Conservation (phyloP, 92 coral and sea anemone species). For the Blastomussa wellsi region DNA sequence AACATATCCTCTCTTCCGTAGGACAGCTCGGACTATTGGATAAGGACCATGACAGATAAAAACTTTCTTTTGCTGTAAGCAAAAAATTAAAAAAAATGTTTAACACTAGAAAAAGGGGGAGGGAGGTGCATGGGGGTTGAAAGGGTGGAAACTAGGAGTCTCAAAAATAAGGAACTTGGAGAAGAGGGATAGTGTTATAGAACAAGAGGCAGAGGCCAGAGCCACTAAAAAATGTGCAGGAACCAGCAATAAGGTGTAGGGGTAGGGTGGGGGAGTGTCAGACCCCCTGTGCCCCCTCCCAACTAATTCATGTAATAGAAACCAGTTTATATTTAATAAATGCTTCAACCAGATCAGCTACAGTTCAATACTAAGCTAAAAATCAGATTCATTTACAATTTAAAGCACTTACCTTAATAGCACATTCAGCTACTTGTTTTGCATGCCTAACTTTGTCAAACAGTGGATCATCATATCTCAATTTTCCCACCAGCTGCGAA, state of each 20-base stretch:
- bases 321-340: neutral
- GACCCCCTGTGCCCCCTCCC: neutral
- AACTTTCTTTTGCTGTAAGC: conserved; percentile 75
- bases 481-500: conserved; percentile 46
- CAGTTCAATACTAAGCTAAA: neutral
- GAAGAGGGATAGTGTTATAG: no score
- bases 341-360: no score
- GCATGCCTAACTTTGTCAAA: conserved; percentile 89
- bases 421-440: conserved; percentile 81
- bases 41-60: conserved; percentile 91
- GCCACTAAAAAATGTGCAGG: no score
- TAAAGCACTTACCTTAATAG: conserved; percentile 72
- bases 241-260: no score
- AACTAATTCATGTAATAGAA: neutral
- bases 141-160: neutral
- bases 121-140: neutral
- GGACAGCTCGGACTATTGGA: conserved; percentile 89
- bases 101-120: neutral
- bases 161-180: no score
- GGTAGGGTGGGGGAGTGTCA: no score
- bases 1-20: conserved; percentile 93
- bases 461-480: conserved; percentile 80
- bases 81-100: neutral
- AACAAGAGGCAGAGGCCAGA: no score
- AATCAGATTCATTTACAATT: neutral